Evolutionary conservation across 2,113 vertebrate species (phyloP), one percentile per base, ranked within the genome.

Genomic region (Indicator indicator): DNA sequence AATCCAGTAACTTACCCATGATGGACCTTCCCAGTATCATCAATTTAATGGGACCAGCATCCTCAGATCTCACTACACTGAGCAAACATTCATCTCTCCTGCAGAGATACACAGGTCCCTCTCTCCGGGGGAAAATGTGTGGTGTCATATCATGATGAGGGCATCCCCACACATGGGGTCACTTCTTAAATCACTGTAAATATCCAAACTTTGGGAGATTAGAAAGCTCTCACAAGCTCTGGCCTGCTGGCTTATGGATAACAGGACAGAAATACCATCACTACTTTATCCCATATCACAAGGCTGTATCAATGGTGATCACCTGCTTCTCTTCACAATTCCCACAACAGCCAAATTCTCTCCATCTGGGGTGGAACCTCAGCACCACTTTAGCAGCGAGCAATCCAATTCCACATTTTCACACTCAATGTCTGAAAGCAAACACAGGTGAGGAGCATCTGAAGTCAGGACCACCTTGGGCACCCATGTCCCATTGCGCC

Each of bases 111-210:
- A 21, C 0, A 0, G 15, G 27, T 59, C 11, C 30, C 63, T 9
- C 48, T 54, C 14, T 64, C 58, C 30, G 54, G 12, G 7, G 42
- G 19, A 2, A 11, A 26, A 59, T 32, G 12, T 11, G 15, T 3
- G 2, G 56, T n/a, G 8, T 36, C 1, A 0, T 10, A 16, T 32
- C 4, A 10, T 0, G 1, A 33, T 0, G 6, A 78, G n/a, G 5
- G 27, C 55, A 93, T 64, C 40, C 32, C n/a, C 54, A 42, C 24
- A 58, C 24, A 10, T 3, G 12, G 7, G n/a, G 18, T 13, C 44
- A 48, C 33, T 83, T 74, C 70, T 67, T 73, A 21, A 77, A 38
- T 80, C 32, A 27, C 54, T 11, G 12, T 3, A 9, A 78, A n/a
- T 69, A 82, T 60, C 32, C 64, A 72, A 26, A 75, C n/a, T 72